Conservation (phyloP, 2,113 vertebrate genomes). For the Phasianus colchicus region DNA sequence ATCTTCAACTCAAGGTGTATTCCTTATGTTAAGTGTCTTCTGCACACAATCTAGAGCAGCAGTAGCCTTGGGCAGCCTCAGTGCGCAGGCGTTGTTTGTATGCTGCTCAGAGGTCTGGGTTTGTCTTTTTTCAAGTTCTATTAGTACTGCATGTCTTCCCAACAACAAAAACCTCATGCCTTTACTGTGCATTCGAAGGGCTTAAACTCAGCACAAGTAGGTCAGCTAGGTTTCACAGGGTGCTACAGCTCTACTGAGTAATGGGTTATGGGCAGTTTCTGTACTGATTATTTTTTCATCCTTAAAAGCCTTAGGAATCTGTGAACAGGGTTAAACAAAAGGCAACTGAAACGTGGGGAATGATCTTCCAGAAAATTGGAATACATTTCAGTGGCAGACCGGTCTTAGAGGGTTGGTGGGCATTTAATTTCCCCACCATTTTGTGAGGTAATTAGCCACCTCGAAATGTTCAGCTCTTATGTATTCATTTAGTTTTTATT, state of each 20-base stretch:
- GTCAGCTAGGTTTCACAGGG: not conserved
- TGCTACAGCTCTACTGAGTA: not conserved
- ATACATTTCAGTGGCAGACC: not conserved
- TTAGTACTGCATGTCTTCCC: not conserved
- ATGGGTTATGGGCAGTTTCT: accelerated
- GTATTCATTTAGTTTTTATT: not conserved
- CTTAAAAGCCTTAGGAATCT: not conserved
- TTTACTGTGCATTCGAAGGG: not conserved
- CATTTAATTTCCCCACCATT: not conserved
- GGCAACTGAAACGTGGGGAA: not conserved
- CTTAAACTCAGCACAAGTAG: not conserved
- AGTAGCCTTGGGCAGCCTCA: not conserved
- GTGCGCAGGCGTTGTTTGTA: not conserved
- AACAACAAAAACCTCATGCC: accelerated
- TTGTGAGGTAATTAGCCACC: not conserved
- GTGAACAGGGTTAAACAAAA: not conserved
- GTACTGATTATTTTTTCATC: not conserved
- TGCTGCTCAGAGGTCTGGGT: accelerated
- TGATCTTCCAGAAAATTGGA: not conserved
- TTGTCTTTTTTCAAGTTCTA: accelerated
- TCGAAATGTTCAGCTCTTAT: not conserved
- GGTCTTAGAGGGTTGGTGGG: not conserved
- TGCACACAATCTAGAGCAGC: accelerated
- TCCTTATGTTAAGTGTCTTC: not conserved
- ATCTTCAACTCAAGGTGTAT: constrained; percentile 19